Evolutionary conservation across 2,113 vertebrate genomes (phyloP).

Genomic region (Scomber japonicus): DNA sequence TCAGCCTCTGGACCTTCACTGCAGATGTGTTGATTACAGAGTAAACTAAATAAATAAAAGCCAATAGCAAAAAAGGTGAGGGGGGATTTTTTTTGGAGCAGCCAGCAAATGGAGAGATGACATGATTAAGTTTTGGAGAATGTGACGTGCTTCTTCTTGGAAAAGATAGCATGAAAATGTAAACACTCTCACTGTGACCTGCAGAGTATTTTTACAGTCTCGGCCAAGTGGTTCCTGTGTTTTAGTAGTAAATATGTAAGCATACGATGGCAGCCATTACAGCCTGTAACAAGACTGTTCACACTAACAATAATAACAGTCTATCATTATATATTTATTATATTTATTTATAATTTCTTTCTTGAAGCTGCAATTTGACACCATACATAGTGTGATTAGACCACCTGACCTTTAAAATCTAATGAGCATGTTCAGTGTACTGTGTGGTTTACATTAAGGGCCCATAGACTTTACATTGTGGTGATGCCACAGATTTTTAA

Average conservation of each 20-base stretch:
- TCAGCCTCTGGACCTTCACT: too few species aligned
- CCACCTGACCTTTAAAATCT: not conserved
- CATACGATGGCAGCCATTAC: not conserved
- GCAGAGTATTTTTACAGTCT: conserved; percentile 44
- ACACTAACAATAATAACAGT: not conserved
- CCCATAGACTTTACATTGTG: too few species aligned
- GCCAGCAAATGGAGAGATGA: not conserved
- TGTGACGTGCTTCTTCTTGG: conserved; percentile 43
- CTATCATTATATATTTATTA: too few species aligned
- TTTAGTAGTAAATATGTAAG: conserved; percentile 13
- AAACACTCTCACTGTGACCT: conserved; percentile 56
- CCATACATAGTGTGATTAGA: not conserved
- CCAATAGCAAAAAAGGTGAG: not conserved
- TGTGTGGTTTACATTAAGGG: too few species aligned
- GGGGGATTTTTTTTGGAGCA: not conserved
- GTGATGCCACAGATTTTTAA: too few species aligned
- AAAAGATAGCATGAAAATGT: conserved; percentile 39
- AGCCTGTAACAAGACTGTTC: not conserved
- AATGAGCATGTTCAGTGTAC: not conserved
- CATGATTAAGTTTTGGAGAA: conserved; percentile 48
- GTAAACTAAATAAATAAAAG: not conserved
- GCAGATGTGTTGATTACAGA: not conserved
- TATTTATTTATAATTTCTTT: not conserved
- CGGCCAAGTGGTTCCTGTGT: conserved; percentile 23
- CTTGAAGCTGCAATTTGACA: not conserved